Percentiles rank a stretch among this genome's conserved stretches.
phyloP scores from a whole-genome alignment of 1,140 invertebrate genomes.

The Drosophila punjabiensis region DNA sequence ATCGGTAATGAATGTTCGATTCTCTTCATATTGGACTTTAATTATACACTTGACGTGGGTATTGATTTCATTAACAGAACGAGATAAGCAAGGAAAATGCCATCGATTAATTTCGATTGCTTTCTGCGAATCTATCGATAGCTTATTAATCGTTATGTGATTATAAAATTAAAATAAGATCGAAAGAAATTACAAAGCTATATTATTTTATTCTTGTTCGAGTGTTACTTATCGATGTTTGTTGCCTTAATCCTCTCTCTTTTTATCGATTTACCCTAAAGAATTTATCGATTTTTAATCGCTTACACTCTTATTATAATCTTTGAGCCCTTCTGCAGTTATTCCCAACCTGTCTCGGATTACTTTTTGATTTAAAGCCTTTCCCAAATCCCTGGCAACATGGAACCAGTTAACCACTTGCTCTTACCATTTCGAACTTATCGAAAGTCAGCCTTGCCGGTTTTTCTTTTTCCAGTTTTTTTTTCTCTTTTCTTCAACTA shows the following conservation, averaged over 20 bases:
- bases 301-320: neutral
- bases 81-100: neutral
- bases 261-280: neutral
- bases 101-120: neutral
- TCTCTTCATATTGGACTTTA: conserved; percentile 32
- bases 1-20: conserved; percentile 26
- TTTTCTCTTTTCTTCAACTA: conserved; percentile 9
- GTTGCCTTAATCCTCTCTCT: too few species aligned
- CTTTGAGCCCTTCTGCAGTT: conserved; percentile 2
- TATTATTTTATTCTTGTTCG: too few species aligned
- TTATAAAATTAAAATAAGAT: too few species aligned
- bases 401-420: conserved; percentile 46
- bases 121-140: neutral
- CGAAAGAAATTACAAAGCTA: too few species aligned
- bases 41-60: conserved; percentile 17
- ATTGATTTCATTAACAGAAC: conserved; percentile 11
- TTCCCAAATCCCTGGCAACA: conserved; percentile 32
- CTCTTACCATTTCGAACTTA: conserved; percentile 40
- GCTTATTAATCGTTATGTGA: neutral
- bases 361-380: conserved; percentile 31
- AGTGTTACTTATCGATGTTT: too few species aligned
- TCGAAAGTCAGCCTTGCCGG: conserved; percentile 23
- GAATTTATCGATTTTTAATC: conserved; percentile 1
- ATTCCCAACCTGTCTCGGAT: conserved; percentile 1
- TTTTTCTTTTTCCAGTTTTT: conserved; percentile 3